These are phyloP conservation scores for Amiota communis DNA, from an alignment of 2,888 invertebrate species.

Conservation along the genomic window DNA sequence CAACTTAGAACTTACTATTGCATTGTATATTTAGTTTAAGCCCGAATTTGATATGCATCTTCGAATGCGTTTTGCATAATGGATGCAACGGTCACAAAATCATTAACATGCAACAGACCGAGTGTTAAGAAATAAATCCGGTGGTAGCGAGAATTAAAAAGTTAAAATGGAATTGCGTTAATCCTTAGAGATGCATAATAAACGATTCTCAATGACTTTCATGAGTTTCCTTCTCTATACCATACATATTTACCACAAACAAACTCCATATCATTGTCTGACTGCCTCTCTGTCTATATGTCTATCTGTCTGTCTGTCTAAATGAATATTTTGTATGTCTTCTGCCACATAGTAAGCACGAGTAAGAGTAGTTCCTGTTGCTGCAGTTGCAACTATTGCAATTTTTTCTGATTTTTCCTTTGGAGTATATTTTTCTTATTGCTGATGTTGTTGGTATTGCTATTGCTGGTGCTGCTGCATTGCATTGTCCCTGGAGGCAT, in stretches of 20 bases:
- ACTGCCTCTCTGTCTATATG: not conserved
- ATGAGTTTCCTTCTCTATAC: not conserved
- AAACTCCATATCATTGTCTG: not conserved
- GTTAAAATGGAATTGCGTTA: constrained; percentile 59
- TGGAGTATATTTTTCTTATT: constrained; percentile 10
- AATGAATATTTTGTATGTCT: too few relatives aligned
- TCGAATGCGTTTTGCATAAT: constrained; percentile 29
- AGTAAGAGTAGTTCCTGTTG: constrained; percentile 44
- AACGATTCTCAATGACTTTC: constrained; percentile 14
- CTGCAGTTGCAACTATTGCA: constrained; percentile 50
- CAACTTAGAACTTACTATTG: too few relatives aligned
- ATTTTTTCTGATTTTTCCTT: constrained; percentile 39
- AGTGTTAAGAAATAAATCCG: not conserved
- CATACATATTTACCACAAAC: too few relatives aligned
- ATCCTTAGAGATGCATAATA: constrained; percentile 48
- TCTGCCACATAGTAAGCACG: too few relatives aligned
- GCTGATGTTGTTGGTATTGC: constrained; percentile 19
- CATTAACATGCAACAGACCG: constrained; percentile 14
- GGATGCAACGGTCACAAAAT: not conserved
- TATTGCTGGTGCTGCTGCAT: constrained; percentile 43
- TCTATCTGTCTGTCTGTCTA: not conserved
- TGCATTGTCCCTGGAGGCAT: constrained; percentile 60
- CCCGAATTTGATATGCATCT: constrained; percentile 13
- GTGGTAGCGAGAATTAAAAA: not conserved
- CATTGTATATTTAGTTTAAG: not conserved